These are phyloP conservation scores for Cacoxenus indagator DNA, from an alignment of 2,888 invertebrate species.

Conservation along the genomic window DNA sequence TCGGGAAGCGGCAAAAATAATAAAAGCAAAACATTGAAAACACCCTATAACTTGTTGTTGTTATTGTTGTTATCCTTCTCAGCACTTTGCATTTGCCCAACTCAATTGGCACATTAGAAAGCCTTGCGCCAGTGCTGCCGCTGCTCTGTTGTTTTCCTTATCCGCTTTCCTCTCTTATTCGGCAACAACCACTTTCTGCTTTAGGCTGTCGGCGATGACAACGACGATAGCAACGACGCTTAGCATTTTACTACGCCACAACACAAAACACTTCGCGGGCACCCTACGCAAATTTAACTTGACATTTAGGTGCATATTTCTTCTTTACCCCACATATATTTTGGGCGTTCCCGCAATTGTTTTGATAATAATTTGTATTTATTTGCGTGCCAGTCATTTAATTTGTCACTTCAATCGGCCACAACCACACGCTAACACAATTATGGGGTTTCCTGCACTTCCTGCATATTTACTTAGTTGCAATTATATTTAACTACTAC, in stretches of 20 bases:
- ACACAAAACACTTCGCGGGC: too few relatives aligned
- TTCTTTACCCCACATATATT: too few relatives aligned
- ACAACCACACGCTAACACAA: not conserved
- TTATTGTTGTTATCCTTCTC: not conserved
- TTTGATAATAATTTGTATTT: not conserved
- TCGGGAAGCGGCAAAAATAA: not conserved
- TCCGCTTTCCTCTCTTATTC: too few relatives aligned
- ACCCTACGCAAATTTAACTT: too few relatives aligned
- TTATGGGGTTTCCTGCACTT: not conserved
- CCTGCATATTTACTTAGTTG: not conserved
- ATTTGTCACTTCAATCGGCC: too few relatives aligned
- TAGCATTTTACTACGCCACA: too few relatives aligned
- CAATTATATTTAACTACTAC: not conserved
- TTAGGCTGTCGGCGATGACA: too few relatives aligned
- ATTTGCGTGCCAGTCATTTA: too few relatives aligned
- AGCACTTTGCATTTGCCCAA: not conserved
- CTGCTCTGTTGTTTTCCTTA: not conserved
- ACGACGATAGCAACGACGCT: too few relatives aligned
- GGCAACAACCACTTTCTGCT: too few relatives aligned
- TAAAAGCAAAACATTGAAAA: not conserved
- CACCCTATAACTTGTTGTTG: constrained; percentile 3
- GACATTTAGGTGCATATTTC: too few relatives aligned
- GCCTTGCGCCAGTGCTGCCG: not conserved
- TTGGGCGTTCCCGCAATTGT: too few relatives aligned
- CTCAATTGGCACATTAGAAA: constrained; percentile 2